Evolutionary conservation across 2,888 invertebrate species (phyloP), one percentile per base, ranked within the genome.

Genomic region (Pachycephus smyrnensis): DNA sequence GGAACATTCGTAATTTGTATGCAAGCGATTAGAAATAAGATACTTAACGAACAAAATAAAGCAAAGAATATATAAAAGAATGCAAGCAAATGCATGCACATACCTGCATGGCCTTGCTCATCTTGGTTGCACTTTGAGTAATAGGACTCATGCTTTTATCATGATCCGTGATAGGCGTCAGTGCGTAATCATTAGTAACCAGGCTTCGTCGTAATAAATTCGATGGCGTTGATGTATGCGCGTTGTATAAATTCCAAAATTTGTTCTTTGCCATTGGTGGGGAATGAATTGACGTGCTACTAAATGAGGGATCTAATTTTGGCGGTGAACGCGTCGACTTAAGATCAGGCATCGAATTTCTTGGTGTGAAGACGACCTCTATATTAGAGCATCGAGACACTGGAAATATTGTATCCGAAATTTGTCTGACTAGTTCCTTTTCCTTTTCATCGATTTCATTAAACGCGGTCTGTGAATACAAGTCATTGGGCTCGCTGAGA

Each of bases 21-120:
- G 55, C 9, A 55, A 55, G 55, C 55, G 23, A 55, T 55, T 55
- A 55, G 23, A 55, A 55, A 15, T 55, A 55, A 9, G 6, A 55
- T 55, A 55, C 9, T 9, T 15, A 23, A 23, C 23, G 23, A 15
- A 9, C 2, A 55, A 55, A 23, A 23, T 55, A 76, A 77, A 77
- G 69, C 6, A 75, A 75, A 69, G 68, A 68, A 35, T 71, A 73
- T 68, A 74, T 32, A n/a, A 76, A 36, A 76, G 77, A 80, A 80
- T 77, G 76, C 76, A 68, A 68, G 76, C 15, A 80, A 77, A 75
- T 69, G 15, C 37, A 73, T 73, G 36, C 75, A 80, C 93, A 92
- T 94, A 97, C 97, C 96, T 97, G 97, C 97, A 97, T 97, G 40
- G 97, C 95, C 90, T 96, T 96, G 1, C 96, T 95, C 94, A 97